Base-by-base conservation (phyloP, 2,113 vertebrate genomes). In the Ginglymostoma cirratum region DNA sequence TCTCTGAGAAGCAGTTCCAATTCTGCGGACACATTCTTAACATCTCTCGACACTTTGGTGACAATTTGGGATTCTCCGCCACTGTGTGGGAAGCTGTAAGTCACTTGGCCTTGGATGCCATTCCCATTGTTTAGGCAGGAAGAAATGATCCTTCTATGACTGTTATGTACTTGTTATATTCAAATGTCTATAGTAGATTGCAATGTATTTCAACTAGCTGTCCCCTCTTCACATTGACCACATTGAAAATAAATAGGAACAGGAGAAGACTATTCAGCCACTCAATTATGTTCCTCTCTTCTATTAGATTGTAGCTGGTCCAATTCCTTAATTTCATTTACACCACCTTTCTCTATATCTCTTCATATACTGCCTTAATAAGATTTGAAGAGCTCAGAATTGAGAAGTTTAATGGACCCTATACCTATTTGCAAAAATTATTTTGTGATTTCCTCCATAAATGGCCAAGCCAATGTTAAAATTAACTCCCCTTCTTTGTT, bases 71-170 rank as follows among this genome's bases (percentile, higher is more conserved):
- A n/a, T 93, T 66, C 89, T 66, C 89, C 21, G 61, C 89, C 38
- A 38, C 61, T 93, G 23, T 93, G 34, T 93, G 89, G 89, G 61
- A 93, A 66, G 34, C 89, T 65, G 89, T 93, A 93, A 93, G 89
- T 92, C 89, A 83, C n/a, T 83, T 83, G 38, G 38, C 80, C 7
- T 83, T 38, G 55, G 15, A 83, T 83, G 38, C 38, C 80, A 92
- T 19, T 6, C 12, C 61, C 17, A 66, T 66, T n/a, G 89, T 15
- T 38, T 92, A 15, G 55, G 65, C 89, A 38, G 19, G 89, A 23
- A 38, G 38, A 93, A 90, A 34, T 38, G 34, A 67, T 67, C 38
- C 55, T 92, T 1, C 19, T 34, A 38, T 66, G 89, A 23, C 66
- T 93, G 5, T 38, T 42, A 17, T 66, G 55, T 66, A 17, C 6